Evolutionary conservation across 53 echinoderm and acorn worm genomes (phyloP).

Genomic region (Apostichopus leukothele): DNA sequence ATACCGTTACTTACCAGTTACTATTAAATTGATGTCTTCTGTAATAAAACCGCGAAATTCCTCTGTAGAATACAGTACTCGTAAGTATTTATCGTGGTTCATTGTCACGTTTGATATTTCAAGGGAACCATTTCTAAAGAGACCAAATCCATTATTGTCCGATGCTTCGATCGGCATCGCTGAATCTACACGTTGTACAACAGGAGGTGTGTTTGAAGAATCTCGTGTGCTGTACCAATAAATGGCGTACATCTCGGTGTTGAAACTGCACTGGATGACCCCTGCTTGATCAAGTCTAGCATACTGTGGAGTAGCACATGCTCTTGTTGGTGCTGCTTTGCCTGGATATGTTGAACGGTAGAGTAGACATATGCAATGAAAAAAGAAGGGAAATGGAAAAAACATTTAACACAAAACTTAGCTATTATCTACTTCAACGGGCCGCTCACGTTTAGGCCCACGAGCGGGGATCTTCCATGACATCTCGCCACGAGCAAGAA

Average conservation of each 20-base stretch:
- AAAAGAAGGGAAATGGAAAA: too few species aligned
- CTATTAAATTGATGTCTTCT: not conserved
- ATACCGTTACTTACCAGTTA: not conserved
- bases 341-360: too few species aligned
- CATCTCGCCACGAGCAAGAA: too few species aligned
- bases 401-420: too few species aligned
- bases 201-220: not conserved
- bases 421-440: too few species aligned
- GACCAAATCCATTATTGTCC: not conserved
- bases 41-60: not conserved
- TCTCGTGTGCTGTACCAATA: conserved; percentile 12
- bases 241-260: not conserved
- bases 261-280: not conserved
- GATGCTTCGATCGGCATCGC: not conserved
- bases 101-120: not conserved
- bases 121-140: not conserved
- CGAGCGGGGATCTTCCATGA: too few species aligned
- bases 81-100: not conserved
- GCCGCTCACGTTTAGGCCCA: too few species aligned
- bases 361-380: too few species aligned
- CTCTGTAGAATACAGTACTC: not conserved
- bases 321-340: not conserved
- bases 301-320: not conserved
- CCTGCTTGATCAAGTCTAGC: not conserved
- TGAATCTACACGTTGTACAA: not conserved